Conservation (phyloP, 1,140 invertebrate species). For the Drosophila lacertosa region DNA sequence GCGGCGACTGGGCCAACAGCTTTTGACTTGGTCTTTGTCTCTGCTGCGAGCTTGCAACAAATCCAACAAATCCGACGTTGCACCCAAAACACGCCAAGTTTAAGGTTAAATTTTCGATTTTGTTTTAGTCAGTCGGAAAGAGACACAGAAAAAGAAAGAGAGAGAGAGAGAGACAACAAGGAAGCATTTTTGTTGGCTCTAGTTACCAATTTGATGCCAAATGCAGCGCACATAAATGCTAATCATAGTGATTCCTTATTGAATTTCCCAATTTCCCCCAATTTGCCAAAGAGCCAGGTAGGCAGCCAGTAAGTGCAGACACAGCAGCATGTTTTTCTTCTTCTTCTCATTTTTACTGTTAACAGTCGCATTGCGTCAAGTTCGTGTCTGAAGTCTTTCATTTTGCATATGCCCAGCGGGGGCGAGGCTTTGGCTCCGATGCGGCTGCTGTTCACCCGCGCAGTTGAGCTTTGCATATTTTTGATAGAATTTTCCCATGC, state of each 20-base stretch:
- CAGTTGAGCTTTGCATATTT: constrained; percentile 69
- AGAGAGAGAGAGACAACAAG: constrained; percentile 46
- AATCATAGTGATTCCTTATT: constrained; percentile 81
- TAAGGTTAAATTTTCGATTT: constrained; percentile 81
- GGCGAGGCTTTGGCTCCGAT: not conserved
- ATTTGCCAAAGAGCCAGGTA: constrained; percentile 29
- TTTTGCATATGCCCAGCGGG: constrained; percentile 44
- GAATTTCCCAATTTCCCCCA: constrained; percentile 63
- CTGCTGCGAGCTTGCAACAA: constrained; percentile 58
- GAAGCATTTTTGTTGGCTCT: constrained; percentile 46
- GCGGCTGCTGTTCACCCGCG: constrained; percentile 45
- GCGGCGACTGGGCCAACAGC: constrained; percentile 41
- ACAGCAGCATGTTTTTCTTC: too few species aligned
- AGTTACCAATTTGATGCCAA: constrained; percentile 43
- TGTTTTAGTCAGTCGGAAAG: constrained; percentile 38
- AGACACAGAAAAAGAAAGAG: constrained; percentile 2
- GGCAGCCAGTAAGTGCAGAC: constrained; percentile 10
- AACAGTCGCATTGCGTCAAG: constrained; percentile 61
- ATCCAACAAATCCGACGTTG: constrained; percentile 57
- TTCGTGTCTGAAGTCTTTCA: constrained; percentile 72
- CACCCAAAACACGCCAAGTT: constrained; percentile 61
- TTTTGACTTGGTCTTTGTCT: constrained; percentile 18
- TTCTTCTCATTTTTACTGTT: too few species aligned
- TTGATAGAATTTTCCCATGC: constrained; percentile 76
- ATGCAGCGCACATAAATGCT: constrained; percentile 61